A percentile compares a stretch with the other conserved stretches of the same genome.
phyloP scores from a whole-genome alignment of 2,888 invertebrate genomes.

The Heliconius hortense region DNA sequence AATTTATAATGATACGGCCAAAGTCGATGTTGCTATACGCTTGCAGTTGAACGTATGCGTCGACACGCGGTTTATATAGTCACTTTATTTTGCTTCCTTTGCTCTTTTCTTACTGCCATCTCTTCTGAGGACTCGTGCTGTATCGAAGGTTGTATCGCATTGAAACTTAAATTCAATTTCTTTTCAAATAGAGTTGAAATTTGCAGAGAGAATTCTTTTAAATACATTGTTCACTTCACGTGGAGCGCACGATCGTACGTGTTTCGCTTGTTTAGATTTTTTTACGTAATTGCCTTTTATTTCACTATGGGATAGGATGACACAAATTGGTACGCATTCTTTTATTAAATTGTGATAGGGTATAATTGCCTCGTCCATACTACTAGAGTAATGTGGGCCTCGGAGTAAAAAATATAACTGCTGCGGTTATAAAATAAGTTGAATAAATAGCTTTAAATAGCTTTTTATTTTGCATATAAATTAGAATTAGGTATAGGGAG shows the following conservation, averaged over 20 bases:
- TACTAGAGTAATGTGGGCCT: constrained; percentile 28
- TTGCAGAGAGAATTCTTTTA: background rate
- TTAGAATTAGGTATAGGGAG: too few relatives aligned
- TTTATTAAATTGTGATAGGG: constrained; percentile 40
- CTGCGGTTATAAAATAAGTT: background rate
- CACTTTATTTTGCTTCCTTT: constrained; percentile 54
- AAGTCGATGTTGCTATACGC: constrained; percentile 17
- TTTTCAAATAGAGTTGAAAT: constrained; percentile 2
- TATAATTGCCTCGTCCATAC: constrained; percentile 23
- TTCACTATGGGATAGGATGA: constrained; percentile 46
- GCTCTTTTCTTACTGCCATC: constrained; percentile 51
- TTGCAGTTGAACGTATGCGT: constrained; percentile 52
- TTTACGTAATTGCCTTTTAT: constrained; percentile 46
- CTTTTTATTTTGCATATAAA: too few relatives aligned
- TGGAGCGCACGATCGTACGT: constrained; percentile 51
- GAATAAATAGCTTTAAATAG: too few relatives aligned
- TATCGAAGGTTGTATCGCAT: constrained; percentile 43
- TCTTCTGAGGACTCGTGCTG: constrained; percentile 54
- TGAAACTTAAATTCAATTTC: constrained; percentile 1
- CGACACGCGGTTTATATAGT: constrained; percentile 58
- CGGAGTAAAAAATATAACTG: background rate
- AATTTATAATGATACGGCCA: constrained; percentile 1
- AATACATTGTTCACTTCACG: constrained; percentile 15
- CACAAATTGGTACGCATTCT: constrained; percentile 45
- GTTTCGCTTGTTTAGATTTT: constrained; percentile 41